A percentile compares a stretch with the other conserved stretches of the same genome.
Conservation (phyloP, 2,113 vertebrate species). For the Podocnemis expansa region DNA sequence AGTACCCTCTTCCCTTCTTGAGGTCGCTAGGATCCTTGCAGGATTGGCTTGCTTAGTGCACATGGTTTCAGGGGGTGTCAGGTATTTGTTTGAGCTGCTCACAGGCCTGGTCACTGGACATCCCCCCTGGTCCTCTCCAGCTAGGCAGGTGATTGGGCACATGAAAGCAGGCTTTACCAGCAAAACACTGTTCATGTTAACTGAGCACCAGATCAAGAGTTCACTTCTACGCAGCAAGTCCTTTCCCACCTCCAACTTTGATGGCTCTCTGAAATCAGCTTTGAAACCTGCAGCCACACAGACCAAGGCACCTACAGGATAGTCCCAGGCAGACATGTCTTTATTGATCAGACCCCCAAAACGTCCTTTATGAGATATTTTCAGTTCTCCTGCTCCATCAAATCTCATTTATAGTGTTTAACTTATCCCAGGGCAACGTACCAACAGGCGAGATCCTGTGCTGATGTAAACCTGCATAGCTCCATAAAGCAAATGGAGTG, state of each 20-base stretch:
- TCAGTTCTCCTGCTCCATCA: background rate
- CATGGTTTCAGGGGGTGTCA: background rate
- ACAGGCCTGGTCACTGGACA: background rate
- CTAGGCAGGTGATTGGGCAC: background rate
- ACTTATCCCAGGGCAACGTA: background rate
- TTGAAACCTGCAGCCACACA: background rate
- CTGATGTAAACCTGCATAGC: background rate
- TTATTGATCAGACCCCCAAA: background rate
- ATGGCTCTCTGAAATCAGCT: background rate
- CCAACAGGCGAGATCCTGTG: background rate
- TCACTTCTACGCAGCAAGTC: background rate
- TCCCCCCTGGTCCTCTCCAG: background rate
- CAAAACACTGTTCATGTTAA: background rate
- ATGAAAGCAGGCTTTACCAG: background rate
- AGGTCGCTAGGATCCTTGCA: accelerated
- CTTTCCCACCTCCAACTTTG: background rate
- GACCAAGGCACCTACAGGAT: background rate
- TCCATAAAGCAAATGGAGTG: background rate
- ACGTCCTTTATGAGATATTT: background rate
- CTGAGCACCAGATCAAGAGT: background rate
- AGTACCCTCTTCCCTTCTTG: background rate
- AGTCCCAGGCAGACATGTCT: background rate
- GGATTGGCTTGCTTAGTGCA: background rate
- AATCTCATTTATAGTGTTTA: background rate
- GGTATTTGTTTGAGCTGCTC: background rate